Evolutionary conservation across 1,140 invertebrate species (phyloP), one percentile per base, ranked within the genome.

Genomic region (Zaprionus kolodkinae): DNA sequence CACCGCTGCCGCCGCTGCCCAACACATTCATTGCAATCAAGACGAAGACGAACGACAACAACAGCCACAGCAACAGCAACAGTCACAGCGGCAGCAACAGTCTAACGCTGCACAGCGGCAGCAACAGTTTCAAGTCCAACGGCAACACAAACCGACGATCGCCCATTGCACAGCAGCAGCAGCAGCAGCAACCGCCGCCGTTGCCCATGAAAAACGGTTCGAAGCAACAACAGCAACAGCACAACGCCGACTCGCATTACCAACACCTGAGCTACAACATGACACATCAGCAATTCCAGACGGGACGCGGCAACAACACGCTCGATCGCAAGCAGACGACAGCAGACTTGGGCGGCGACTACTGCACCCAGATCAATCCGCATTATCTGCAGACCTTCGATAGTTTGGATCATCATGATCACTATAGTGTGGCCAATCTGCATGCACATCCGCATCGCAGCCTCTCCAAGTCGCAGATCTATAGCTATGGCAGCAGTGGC

Each of bases 341-440:
- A 66, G 15, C 61, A 35, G 73, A 61, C 35, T 67, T 57, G 21
- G 72, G 73, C 27, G 76, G 72, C 27, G 80, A 83, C 35, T 78
- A 92, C 45, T 92, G 85, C 69, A 91, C 91, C 21, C 90, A 91
- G 75, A 82, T 92, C 38, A 92, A 88, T 76, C 82, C 91, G 11
- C 91, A 92, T 43, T 92, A 92, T 79, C 70, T 92, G 61, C 91
- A 92, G 64, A 88, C 91, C 0, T 92, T 92, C 25, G 91, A 92
- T 43, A 92, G 88, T 36, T 63, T 92, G n/a, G 91, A 92, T 15
- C 40, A 45, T 56, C 85, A 81, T 52, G 91, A 92, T 57, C 85
- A 87, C 57, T 92, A 92, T 36, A 90, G 78, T 38, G 91, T 89
- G 55, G 82, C 84, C 57, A 91, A 83, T 60, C 70, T 90, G 61